Base-by-base conservation (phyloP, 2,888 invertebrate genomes). In the Chorisops tibialis region DNA sequence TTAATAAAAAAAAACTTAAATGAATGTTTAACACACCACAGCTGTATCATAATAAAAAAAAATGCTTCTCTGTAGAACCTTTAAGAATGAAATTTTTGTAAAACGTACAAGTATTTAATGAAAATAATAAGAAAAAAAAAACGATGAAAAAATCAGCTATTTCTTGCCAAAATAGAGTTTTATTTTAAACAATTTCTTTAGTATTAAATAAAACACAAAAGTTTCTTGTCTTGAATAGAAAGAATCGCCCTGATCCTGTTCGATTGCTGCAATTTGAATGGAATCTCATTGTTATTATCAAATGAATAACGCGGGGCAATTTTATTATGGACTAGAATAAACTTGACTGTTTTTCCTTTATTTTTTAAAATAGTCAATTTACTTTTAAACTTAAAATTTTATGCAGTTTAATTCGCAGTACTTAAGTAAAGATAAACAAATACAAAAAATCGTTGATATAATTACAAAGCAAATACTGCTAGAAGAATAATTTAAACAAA, bases 131-230 rank as follows among this genome's bases (percentile, higher is more conserved):
- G 30, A 30, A 30, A 30, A 30, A 30, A 9, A 30, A n/a, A n/a
- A n/a, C n/a, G n/a, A n/a, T n/a, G n/a, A n/a, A n/a, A n/a, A 30
- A 30, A 30, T 30, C 30, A 30, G 30, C 61, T 45, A 58, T 48
- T 58, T 61, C 61, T 61, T 64, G 64, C 64, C 64, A 64, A 61
- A 59, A 61, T 59, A 64, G 43, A 50, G 56, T 61, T 64, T 61
- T 61, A 58, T 50, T 61, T 56, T 43, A 61, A 61, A 64, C 43
- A 45, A 52, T 47, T 59, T 37, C 45, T 63, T 50, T 30, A n/a
- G n/a, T 52, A 50, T 43, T 59, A 41, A 16, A 56, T 12, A n/a
- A n/a, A n/a, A n/a, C n/a, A 19, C 43, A 48, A 7, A 47, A 16
- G 11, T 22, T 37, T 37, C 35, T 30, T 47, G 38, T 76, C 18